Evolutionary conservation across 2,113 vertebrate species (phyloP).

Genomic region (Carollia perspicillata): DNA sequence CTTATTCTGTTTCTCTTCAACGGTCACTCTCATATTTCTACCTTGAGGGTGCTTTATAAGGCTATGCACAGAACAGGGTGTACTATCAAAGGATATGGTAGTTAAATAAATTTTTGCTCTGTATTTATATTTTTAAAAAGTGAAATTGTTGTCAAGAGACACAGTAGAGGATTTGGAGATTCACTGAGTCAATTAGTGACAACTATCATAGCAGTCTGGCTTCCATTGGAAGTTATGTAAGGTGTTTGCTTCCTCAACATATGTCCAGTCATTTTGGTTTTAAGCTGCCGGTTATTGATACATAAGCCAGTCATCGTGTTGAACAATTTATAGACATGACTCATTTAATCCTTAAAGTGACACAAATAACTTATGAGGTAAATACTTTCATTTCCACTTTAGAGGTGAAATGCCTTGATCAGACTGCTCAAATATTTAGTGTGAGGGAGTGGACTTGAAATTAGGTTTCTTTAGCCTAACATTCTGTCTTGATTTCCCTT

Average conservation of each 20-base stretch:
- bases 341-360: background rate
- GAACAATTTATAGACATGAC: background rate
- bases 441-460: background rate
- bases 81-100: background rate
- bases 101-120: background rate
- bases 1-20: background rate
- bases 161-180: background rate
- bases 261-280: background rate
- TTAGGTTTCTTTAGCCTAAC: background rate
- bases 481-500: background rate
- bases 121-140: background rate
- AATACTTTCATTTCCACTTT: background rate
- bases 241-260: background rate
- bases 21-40: background rate
- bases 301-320: background rate
- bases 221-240: background rate
- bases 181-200: background rate
- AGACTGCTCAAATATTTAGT: background rate
- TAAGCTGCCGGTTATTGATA: background rate
- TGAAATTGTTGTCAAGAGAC: background rate
- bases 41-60: background rate
- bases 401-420: background rate
- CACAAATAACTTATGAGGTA: background rate
- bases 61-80: background rate
- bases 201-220: background rate